phyloP scores from a whole-genome alignment of 2,888 invertebrate species.

The Metacarcinus magister region DNA sequence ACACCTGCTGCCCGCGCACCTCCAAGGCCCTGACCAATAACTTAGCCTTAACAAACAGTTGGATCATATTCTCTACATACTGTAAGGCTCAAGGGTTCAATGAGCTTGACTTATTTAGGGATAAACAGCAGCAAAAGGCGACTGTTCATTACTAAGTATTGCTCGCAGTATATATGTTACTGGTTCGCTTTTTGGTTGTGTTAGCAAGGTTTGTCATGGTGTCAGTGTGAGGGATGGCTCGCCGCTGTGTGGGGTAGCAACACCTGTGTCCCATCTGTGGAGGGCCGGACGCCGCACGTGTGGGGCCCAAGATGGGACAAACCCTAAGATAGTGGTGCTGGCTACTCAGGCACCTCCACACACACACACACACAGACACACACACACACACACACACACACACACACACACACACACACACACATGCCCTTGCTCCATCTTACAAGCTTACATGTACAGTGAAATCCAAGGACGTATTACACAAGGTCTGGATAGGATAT shows the following conservation, averaged over 20 bases:
- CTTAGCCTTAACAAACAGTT: neutral
- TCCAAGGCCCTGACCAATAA: neutral
- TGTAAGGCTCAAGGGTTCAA: neutral
- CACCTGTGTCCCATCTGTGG: neutral
- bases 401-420: neutral
- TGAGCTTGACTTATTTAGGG: too few species aligned
- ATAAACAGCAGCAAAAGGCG: too few species aligned
- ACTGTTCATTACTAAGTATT: neutral
- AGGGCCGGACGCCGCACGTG: neutral
- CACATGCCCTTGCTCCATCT: neutral
- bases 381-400: constrained; percentile 6
- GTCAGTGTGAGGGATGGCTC: neutral
- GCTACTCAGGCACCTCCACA: neutral
- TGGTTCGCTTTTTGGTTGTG: neutral
- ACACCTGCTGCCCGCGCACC: constrained; percentile 15
- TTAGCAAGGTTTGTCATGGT: neutral
- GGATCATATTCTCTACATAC: neutral
- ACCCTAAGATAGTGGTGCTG: neutral
- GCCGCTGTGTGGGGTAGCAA: neutral
- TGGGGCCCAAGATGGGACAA: neutral
- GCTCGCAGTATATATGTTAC: neutral
- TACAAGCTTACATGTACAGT: neutral
- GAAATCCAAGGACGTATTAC: neutral
- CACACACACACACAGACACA: constrained; percentile 26
- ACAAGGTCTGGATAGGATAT: too few species aligned